phyloP scores from a whole-genome alignment of 1,140 invertebrate genomes.

The Trichomalopsis sarcophagae region DNA sequence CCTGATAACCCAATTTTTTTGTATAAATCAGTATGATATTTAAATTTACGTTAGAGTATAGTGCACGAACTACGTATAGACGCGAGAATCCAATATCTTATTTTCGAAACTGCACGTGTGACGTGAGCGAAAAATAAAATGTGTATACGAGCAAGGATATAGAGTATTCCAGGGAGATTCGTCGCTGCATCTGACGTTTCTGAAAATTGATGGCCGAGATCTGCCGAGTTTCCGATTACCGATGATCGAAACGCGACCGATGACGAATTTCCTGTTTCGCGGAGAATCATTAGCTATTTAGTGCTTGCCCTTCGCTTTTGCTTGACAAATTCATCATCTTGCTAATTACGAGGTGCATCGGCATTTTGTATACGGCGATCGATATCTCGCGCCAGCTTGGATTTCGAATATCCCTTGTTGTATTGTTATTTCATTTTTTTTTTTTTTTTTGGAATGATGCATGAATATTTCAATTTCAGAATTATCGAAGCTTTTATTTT shows the following conservation, averaged over 20 bases:
- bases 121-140: not conserved
- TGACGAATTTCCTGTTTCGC: conserved; percentile 25
- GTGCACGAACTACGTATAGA: too few relatives aligned
- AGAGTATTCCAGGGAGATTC: not conserved
- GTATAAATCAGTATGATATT: too few relatives aligned
- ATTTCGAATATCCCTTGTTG: not conserved
- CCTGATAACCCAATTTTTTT: too few relatives aligned
- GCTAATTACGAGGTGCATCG: not conserved
- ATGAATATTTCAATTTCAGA: too few relatives aligned
- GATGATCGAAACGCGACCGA: conserved; percentile 24
- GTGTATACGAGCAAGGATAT: not conserved
- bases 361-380: not conserved
- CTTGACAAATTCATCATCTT: conserved; percentile 16
- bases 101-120: too few relatives aligned
- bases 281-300: conserved; percentile 21
- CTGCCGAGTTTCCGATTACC: conserved; percentile 15
- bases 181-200: not conserved
- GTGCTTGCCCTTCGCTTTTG: not conserved
- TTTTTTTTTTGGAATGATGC: too few relatives aligned
- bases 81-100: too few relatives aligned
- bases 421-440: too few relatives aligned
- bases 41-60: too few relatives aligned
- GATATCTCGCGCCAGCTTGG: not conserved
- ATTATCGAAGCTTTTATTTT: too few relatives aligned
- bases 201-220: conserved; percentile 31